phyloP scores from a whole-genome alignment of 2,113 vertebrate genomes.

The Pseudonaja textilis region DNA sequence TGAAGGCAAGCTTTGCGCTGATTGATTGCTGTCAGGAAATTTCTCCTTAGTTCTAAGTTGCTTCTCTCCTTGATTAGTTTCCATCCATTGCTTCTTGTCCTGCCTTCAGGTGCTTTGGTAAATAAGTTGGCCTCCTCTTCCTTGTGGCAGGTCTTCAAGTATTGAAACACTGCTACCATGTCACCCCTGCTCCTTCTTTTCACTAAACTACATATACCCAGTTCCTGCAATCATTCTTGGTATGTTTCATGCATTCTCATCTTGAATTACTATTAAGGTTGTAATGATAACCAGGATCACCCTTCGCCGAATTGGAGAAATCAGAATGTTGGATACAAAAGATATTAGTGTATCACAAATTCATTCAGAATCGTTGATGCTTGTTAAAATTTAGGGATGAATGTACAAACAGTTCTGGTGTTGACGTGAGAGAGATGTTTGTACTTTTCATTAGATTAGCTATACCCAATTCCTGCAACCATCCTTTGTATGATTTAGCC shows the following conservation, averaged over 20 bases:
- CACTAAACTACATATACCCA: not conserved
- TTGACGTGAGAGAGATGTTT: not conserved
- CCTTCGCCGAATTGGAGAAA: not conserved
- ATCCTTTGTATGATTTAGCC: not conserved
- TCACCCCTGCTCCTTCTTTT: not conserved
- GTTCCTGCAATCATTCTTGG: not conserved
- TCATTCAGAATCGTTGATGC: not conserved
- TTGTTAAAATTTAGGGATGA: not conserved
- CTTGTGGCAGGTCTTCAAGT: not conserved
- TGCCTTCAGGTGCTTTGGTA: not conserved
- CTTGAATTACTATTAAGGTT: not conserved
- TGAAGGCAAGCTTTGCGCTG: not conserved
- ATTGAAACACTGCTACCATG: not conserved
- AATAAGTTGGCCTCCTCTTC: not conserved
- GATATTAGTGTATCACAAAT: not conserved
- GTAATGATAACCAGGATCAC: not conserved
- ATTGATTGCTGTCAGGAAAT: not conserved
- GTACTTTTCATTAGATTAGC: not conserved
- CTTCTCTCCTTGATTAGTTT: not conserved
- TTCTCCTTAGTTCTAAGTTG: not conserved
- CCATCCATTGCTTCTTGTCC: not conserved
- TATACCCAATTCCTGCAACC: not conserved
- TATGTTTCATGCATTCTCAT: not conserved
- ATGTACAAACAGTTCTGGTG: not conserved
- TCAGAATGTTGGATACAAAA: not conserved